Conservation (phyloP, 2,113 vertebrate genomes). For the Ramphastos sulfuratus region DNA sequence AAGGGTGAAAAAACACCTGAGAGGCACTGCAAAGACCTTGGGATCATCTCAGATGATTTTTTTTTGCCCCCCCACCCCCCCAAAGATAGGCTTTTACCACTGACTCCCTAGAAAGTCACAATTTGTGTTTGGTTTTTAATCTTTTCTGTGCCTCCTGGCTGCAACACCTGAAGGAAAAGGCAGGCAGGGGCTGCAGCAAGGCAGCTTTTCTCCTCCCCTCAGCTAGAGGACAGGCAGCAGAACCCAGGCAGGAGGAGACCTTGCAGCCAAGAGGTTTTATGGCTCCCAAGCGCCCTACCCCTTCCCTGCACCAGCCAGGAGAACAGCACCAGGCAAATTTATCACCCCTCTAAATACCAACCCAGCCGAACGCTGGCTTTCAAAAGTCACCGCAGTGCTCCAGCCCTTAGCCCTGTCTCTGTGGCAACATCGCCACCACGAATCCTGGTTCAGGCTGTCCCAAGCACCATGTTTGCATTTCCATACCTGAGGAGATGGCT, state of each 20-base stretch:
- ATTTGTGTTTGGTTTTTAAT: background rate
- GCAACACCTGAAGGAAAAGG: background rate
- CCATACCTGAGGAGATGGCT: background rate
- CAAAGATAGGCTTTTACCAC: background rate
- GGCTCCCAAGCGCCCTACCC: background rate
- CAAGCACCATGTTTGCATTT: background rate
- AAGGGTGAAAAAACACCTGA: background rate
- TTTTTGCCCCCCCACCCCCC: no score
- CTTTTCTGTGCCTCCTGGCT: background rate
- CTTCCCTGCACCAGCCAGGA: background rate
- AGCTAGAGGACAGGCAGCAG: background rate
- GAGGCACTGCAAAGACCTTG: background rate
- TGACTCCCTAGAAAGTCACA: background rate
- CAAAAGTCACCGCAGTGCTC: constrained; percentile 10
- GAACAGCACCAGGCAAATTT: constrained; percentile 21
- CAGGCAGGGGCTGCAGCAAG: background rate
- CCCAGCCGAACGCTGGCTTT: background rate
- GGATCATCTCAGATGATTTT: background rate
- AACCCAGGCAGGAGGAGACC: background rate
- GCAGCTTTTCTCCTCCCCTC: background rate
- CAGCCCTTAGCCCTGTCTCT: background rate
- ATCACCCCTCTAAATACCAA: constrained; percentile 33
- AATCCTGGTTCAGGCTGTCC: background rate
- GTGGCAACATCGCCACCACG: background rate
- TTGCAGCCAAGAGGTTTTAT: background rate